These are phyloP conservation scores for Disparrhopalites patrizii DNA, from an alignment of 2,888 invertebrate species.

Conservation along the genomic window DNA sequence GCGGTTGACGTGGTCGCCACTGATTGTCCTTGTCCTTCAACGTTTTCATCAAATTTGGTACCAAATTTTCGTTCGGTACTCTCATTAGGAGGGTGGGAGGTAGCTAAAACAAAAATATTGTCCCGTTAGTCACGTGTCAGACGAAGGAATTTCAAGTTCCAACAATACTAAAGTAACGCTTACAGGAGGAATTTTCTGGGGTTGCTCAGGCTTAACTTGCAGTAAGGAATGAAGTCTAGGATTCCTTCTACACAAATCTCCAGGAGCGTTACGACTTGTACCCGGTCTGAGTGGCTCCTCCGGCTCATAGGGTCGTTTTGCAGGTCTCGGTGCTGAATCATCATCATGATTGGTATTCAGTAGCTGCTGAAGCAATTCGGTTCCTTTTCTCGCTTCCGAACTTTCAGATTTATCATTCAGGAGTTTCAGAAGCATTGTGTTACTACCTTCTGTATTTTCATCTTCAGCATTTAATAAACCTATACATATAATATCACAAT, in stretches of 20 bases:
- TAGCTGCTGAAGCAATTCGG: constrained; percentile 61
- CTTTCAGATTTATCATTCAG: constrained; percentile 37
- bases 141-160: neutral
- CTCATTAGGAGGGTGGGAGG: constrained; percentile 11
- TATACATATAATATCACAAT: neutral
- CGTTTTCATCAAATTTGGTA: too few species aligned
- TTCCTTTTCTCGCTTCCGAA: constrained; percentile 48
- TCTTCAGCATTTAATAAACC: constrained; percentile 65
- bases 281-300: constrained; percentile 19
- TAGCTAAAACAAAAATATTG: neutral
- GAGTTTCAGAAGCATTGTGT: constrained; percentile 49
- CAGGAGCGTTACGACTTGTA: constrained; percentile 27
- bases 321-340: constrained; percentile 3
- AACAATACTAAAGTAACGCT: neutral
- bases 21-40: constrained; percentile 22
- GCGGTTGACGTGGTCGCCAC: constrained; percentile 14
- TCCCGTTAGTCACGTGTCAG: neutral
- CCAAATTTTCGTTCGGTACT: constrained; percentile 25
- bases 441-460: constrained; percentile 52
- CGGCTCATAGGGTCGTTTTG: constrained; percentile 20
- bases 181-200: constrained; percentile 59
- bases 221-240: constrained; percentile 78
- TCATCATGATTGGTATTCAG: constrained; percentile 54
- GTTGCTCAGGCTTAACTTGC: constrained; percentile 67
- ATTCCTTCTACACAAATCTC: constrained; percentile 72